Evolutionary conservation across 2,113 vertebrate species (phyloP), one percentile per base, ranked within the genome.

Genomic region (Xyliphius kryptos): DNA sequence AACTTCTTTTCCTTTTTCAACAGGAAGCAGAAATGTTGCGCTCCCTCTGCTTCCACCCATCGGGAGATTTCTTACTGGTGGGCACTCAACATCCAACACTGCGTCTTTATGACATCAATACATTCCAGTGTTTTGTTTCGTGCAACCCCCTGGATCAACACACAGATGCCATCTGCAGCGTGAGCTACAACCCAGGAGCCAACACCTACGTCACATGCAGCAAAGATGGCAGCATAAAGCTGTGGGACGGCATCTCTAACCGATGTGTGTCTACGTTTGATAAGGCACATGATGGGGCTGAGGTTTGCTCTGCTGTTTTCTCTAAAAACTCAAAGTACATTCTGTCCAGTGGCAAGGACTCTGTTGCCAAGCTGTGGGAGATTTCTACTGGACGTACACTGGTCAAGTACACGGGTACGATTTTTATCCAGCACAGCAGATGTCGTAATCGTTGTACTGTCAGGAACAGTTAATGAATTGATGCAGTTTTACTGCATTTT

Each of bases 301-400:
- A 98, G 80, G 95, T 99, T 44, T 99, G 95, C 70, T 99, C 96
- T 0, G 95, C 92, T 36, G 89, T 97, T 75, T 99, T 97, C 68
- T 97, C 95, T 26, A 97, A 97, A 77, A 99, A 99, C 72, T 97
- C 95, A 19, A 99, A 99, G 62, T 99, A 99, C 69, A 91, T 99
- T 71, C 84, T 99, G 67, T 98, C 95, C 53, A 97, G 92, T 44
- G 96, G 96, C 56, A 99, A 99, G 74, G 96, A 99, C 87, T 98
- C 94, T 0, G 92, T 99, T 71, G 94, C 93, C 47, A 97, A 96
- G 63, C 90, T 99, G 3, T 99, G 96, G 96, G 96, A 99, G 77
- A 97, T 99, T 63, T 98, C 95, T 8, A 97, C 96, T 0, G 94
- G 96, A 6, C 86, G 96, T 16, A 96, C 92, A 0, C 78, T 99